Percentiles rank a stretch among this genome's conserved stretches.
phyloP scores from a whole-genome alignment of 2,113 vertebrate species.

The Ailuropoda melanoleuca region DNA sequence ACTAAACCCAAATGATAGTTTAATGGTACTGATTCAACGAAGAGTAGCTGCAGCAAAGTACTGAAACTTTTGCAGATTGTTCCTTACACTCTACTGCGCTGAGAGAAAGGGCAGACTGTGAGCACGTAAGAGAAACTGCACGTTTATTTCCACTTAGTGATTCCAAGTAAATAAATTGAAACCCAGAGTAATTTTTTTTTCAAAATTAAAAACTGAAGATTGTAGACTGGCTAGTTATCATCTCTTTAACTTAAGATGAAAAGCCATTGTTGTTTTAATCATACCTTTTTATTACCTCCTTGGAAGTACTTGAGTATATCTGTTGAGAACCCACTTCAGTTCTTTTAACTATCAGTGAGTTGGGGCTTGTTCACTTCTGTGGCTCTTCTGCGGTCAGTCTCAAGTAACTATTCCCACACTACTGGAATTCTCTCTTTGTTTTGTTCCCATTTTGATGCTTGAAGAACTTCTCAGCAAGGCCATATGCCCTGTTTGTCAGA shows the following conservation, averaged over 20 bases:
- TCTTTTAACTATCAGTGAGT: neutral
- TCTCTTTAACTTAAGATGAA: constrained; percentile 6
- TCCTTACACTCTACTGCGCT: neutral
- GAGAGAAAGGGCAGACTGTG: constrained; percentile 3
- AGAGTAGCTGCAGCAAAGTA: neutral
- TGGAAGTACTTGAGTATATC: neutral
- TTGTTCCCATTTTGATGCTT: constrained; percentile 14
- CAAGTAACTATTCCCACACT: neutral
- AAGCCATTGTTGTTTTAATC: neutral
- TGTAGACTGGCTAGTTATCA: neutral
- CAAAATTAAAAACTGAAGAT: constrained; percentile 21
- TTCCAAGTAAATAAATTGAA: constrained; percentile 53
- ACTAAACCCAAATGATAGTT: neutral
- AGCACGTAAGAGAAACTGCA: neutral
- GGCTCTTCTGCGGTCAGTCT: neutral
- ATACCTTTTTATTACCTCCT: constrained; percentile 15
- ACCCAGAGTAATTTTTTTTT: constrained; percentile 34
- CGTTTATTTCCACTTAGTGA: constrained; percentile 19
- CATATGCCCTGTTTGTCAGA: neutral
- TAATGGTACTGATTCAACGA: constrained; percentile 46
- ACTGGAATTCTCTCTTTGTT: neutral
- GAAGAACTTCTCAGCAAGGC: constrained; percentile 19
- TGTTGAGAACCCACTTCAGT: neutral
- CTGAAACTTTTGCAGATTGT: constrained; percentile 21
- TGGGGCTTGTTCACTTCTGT: neutral